Conservation (phyloP, 92 coral and sea anemone genomes). For the Phenganax stokvisi region DNA sequence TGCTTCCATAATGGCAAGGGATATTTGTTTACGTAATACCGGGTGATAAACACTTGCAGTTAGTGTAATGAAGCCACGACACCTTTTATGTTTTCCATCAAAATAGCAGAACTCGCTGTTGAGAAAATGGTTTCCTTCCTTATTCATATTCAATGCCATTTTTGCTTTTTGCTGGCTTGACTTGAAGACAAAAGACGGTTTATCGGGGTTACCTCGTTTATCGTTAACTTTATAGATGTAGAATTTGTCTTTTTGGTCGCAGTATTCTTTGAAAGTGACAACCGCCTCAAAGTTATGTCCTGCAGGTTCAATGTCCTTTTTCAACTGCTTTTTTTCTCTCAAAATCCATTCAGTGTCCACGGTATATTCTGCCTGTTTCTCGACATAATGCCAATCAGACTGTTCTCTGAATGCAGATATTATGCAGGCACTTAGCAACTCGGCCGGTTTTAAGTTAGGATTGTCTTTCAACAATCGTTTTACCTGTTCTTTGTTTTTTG, state of each 20-base stretch:
- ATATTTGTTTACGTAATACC: constrained; percentile 38
- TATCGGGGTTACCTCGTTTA: constrained; percentile 63
- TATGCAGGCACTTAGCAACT: constrained; percentile 47
- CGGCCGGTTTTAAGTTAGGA: constrained; percentile 54
- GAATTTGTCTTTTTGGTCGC: constrained; percentile 46
- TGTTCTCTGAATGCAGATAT: constrained; percentile 38
- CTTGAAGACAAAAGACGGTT: constrained; percentile 59
- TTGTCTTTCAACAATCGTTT: constrained; percentile 44
- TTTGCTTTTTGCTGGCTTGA: constrained; percentile 38
- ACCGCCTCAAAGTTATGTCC: too few relatives aligned
- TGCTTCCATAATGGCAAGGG: constrained; percentile 47
- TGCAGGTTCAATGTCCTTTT: constrained; percentile 43
- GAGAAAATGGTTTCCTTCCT: constrained; percentile 46
- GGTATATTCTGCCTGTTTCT: constrained; percentile 43
- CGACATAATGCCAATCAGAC: constrained; percentile 41
- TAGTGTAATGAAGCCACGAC: constrained; percentile 43
- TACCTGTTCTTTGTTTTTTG: constrained; percentile 28
- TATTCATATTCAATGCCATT: constrained; percentile 52
- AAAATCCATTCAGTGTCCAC: constrained; percentile 45
- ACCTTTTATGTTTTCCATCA: constrained; percentile 49
- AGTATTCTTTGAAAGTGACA: constrained; percentile 53
- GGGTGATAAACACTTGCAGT: constrained; percentile 33
- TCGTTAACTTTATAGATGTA: too few relatives aligned
- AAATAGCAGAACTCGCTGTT: constrained; percentile 50
- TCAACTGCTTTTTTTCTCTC: constrained; percentile 46